Percentiles rank a stretch among this genome's conserved stretches.
phyloP scores from a whole-genome alignment of 2,888 invertebrate genomes.

The Apodemia duryi region DNA sequence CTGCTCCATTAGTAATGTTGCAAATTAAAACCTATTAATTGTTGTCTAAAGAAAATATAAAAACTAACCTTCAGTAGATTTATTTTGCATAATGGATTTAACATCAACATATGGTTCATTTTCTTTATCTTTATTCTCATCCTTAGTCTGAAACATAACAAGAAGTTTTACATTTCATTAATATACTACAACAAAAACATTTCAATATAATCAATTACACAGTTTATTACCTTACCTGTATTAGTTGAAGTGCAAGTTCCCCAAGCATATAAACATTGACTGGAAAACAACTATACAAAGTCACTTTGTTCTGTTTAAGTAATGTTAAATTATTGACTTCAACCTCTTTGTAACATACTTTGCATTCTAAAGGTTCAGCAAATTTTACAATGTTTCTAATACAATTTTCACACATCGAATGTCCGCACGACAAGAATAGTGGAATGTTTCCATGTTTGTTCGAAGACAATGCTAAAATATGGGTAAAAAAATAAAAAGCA shows the following conservation, averaged over 20 bases:
- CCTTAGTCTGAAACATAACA: constrained; percentile 30
- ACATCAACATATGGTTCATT: constrained; percentile 51
- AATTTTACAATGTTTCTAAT: constrained; percentile 56
- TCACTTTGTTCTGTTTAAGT: constrained; percentile 40
- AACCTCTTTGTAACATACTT: constrained; percentile 61
- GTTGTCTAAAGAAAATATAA: constrained; percentile 14
- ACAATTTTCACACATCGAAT: constrained; percentile 84
- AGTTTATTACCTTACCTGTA: constrained; percentile 39
- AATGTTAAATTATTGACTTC: constrained; percentile 40
- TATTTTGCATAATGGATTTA: constrained; percentile 44
- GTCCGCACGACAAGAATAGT: constrained; percentile 82
- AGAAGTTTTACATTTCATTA: constrained; percentile 12
- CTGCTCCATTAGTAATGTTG: too few species aligned
- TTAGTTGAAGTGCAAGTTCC: constrained; percentile 47
- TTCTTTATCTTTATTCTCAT: constrained; percentile 24
- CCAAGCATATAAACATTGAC: constrained; percentile 59
- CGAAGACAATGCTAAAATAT: constrained; percentile 38
- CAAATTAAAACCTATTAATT: neutral
- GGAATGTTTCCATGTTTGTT: constrained; percentile 64
- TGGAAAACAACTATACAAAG: constrained; percentile 53
- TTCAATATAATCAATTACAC: constrained; percentile 18
- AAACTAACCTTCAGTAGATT: constrained; percentile 45
- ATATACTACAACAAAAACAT: constrained; percentile 25
- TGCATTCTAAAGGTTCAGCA: constrained; percentile 67
- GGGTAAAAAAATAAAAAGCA: neutral